Evolutionary conservation across 2,888 invertebrate species (phyloP).

Genomic region (Cheiracanthium punctorium): DNA sequence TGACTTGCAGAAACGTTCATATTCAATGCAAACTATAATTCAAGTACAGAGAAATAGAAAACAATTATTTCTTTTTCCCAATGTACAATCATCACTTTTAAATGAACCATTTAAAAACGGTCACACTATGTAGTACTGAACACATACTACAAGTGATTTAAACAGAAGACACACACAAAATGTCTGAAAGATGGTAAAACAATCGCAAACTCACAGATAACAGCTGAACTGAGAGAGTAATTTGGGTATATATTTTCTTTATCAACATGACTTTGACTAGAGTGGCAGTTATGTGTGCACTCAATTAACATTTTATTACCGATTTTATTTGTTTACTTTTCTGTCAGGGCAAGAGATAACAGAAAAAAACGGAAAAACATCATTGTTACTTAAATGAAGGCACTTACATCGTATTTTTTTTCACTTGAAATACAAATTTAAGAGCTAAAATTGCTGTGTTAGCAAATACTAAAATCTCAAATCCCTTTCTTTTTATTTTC

Average conservation of each 20-base stretch:
- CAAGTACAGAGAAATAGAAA: neutral
- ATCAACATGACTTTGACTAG: neutral
- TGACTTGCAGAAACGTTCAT: neutral
- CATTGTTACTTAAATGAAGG: neutral
- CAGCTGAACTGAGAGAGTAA: neutral
- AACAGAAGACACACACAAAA: neutral
- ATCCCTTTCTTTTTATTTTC: too few relatives aligned
- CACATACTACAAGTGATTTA: neutral
- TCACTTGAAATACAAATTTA: neutral
- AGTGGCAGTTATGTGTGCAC: neutral
- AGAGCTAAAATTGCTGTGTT: neutral
- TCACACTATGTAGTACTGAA: neutral
- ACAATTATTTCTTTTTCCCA: neutral
- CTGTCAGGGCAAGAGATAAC: neutral
- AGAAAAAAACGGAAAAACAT: neutral
- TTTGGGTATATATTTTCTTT: neutral
- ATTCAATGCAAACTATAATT: conserved; percentile 3
- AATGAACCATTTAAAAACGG: neutral
- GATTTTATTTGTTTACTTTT: neutral
- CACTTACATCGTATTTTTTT: neutral
- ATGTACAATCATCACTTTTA: neutral
- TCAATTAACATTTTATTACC: neutral
- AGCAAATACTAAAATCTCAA: neutral
- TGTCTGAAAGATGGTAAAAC: neutral
- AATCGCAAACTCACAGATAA: neutral